A percentile compares a stretch with the other conserved stretches of the same genome.
Conservation (phyloP, 2,888 invertebrate genomes). For the Ametastegia equiseti region DNA sequence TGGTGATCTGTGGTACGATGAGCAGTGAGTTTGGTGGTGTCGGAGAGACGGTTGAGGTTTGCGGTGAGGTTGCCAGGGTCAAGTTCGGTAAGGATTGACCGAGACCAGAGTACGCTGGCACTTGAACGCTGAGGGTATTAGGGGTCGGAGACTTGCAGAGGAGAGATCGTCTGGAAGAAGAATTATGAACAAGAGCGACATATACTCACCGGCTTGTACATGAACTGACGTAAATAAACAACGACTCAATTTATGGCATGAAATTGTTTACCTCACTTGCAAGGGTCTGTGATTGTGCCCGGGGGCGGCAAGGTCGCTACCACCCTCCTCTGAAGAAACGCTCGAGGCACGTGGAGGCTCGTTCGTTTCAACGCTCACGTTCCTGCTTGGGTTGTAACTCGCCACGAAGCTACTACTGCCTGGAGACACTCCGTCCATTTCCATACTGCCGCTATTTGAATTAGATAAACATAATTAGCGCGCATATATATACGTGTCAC, state of each 20-base stretch:
- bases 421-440: slow-evolving; percentile 74
- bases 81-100: slow-evolving; percentile 91
- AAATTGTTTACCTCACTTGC: slow-evolving; percentile 67
- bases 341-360: slow-evolving; percentile 75
- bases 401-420: slow-evolving; percentile 71
- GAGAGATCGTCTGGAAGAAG: slow-evolving; percentile 69
- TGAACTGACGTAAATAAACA: slow-evolving; percentile 26
- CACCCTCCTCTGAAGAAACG: slow-evolving; percentile 75
- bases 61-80: slow-evolving; percentile 75
- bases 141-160: slow-evolving; percentile 79
- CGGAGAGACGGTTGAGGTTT: slow-evolving; percentile 73
- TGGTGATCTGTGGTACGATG: slow-evolving; percentile 75
- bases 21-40: slow-evolving; percentile 75
- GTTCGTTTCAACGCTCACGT: slow-evolving; percentile 75
- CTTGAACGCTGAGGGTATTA: slow-evolving; percentile 87
- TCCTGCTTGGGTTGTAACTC: slow-evolving; percentile 71
- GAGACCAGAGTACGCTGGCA: slow-evolving; percentile 80
- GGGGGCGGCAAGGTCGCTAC: slow-evolving; percentile 59
- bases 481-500: no score
- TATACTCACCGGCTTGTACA: no score
- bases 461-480: no score
- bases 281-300: slow-evolving; percentile 70
- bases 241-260: not conserved
- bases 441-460: slow-evolving; percentile 69
- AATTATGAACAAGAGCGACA: not conserved